phyloP scores from a whole-genome alignment of 2,797 vertebrate genomes.

The Strix occidentalis region DNA sequence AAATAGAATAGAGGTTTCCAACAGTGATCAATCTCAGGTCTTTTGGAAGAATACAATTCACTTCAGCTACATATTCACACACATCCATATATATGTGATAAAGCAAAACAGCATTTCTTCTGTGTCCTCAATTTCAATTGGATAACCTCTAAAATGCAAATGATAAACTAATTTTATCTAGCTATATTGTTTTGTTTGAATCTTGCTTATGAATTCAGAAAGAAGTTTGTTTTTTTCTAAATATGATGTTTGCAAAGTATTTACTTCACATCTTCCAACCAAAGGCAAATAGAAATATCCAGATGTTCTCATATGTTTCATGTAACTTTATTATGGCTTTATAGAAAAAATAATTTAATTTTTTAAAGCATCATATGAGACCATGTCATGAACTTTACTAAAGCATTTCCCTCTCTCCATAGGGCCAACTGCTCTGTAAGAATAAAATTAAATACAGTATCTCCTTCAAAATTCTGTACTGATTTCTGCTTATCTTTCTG shows the following conservation, averaged over 20 bases:
- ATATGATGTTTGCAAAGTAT: neutral
- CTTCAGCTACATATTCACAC: neutral
- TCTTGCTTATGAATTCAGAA: neutral
- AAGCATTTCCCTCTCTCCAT: neutral
- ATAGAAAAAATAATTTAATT: neutral
- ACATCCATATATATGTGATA: neutral
- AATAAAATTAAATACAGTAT: neutral
- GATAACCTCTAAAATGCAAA: neutral
- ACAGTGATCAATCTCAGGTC: neutral
- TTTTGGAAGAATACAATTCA: neutral
- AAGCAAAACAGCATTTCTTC: neutral
- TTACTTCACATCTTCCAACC: neutral
- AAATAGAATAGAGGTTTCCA: neutral
- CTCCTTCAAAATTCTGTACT: neutral
- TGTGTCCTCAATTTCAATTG: neutral
- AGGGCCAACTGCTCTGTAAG: rapidly evolving
- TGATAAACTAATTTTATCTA: neutral
- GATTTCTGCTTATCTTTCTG: neutral
- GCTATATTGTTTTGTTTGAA: neutral
- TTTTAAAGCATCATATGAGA: neutral
- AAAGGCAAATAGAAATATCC: neutral
- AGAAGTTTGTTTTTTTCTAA: neutral
- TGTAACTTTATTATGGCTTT: neutral
- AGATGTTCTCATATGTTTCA: neutral
- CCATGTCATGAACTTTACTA: neutral